phyloP scores from a whole-genome alignment of 2,797 vertebrate genomes.

The Meriones psammophilus region DNA sequence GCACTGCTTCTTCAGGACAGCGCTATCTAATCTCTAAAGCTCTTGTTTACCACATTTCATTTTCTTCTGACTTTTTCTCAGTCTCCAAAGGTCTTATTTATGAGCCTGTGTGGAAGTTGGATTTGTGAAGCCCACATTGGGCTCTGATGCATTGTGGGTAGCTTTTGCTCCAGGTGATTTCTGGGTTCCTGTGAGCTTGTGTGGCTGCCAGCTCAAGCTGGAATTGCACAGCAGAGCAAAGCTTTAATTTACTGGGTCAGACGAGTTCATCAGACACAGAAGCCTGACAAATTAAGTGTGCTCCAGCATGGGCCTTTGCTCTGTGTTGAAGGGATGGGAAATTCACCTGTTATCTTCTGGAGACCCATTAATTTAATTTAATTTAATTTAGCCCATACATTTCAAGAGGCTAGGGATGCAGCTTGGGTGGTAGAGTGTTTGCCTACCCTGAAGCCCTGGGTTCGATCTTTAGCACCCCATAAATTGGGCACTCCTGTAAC shows the following conservation, averaged over 20 bases:
- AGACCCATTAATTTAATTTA: not conserved
- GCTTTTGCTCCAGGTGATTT: not conserved
- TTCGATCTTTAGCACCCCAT: not conserved
- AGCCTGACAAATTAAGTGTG: not conserved
- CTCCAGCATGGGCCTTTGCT: not conserved
- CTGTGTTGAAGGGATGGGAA: not conserved
- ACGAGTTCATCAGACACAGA: not conserved
- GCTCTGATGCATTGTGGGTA: not conserved
- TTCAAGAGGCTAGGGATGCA: not conserved
- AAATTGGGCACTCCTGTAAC: not conserved
- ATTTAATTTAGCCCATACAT: not conserved
- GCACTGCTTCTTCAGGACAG: not conserved
- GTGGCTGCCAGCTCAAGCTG: not conserved
- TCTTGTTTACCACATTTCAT: not conserved
- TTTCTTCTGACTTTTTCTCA: not conserved
- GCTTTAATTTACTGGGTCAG: not conserved
- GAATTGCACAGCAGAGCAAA: not conserved
- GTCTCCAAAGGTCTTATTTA: conserved; percentile 13
- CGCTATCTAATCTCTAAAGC: not conserved
- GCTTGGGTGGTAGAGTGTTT: not conserved
- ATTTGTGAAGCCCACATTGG: not conserved
- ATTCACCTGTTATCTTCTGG: not conserved
- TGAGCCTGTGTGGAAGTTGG: not conserved
- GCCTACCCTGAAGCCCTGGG: not conserved
- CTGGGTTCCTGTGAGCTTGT: not conserved